Percentiles rank a stretch among this genome's conserved stretches.
Conservation (phyloP, 2,797 vertebrate genomes). For the Acipenser oxyrinchus region DNA sequence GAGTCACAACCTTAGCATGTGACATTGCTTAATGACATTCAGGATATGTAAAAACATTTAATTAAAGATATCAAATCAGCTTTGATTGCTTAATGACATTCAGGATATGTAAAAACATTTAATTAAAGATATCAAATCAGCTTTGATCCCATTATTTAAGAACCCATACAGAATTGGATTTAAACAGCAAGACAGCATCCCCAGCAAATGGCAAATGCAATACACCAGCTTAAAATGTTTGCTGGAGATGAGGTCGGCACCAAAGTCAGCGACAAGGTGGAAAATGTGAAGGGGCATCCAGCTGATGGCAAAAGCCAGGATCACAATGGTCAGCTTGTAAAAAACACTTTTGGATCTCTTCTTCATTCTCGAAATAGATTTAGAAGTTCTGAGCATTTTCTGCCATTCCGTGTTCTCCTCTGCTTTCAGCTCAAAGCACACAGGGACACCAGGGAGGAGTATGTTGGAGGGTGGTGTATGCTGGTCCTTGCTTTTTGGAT, state of each 20-base stretch:
- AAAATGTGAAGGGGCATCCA: conserved; percentile 76
- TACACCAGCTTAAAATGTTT: conserved; percentile 72
- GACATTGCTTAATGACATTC: conserved; percentile 13
- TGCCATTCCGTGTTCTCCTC: conserved; percentile 50
- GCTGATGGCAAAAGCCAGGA: conserved; percentile 64
- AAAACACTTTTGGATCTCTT: conserved; percentile 63
- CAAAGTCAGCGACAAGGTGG: conserved; percentile 68
- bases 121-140: conserved; percentile 61
- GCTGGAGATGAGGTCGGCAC: conserved; percentile 67
- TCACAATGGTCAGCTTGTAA: conserved; percentile 63
- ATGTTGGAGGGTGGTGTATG: conserved; percentile 47
- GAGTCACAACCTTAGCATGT: too few species aligned
- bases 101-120: conserved; percentile 55
- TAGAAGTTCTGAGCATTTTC: conserved; percentile 42
- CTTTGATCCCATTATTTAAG: conserved; percentile 71
- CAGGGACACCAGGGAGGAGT: conserved; percentile 59
- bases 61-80: conserved; percentile 61
- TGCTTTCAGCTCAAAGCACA: conserved; percentile 66
- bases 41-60: conserved; percentile 55
- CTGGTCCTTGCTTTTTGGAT: conserved; percentile 43
- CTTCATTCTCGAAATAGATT: conserved; percentile 49
- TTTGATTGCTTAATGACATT: conserved; percentile 40
- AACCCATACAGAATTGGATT: conserved; percentile 73
- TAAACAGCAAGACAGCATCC: conserved; percentile 71
- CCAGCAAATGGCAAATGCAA: conserved; percentile 70